Conservation (phyloP, 2,888 invertebrate species). For the Cerastoderma edule region DNA sequence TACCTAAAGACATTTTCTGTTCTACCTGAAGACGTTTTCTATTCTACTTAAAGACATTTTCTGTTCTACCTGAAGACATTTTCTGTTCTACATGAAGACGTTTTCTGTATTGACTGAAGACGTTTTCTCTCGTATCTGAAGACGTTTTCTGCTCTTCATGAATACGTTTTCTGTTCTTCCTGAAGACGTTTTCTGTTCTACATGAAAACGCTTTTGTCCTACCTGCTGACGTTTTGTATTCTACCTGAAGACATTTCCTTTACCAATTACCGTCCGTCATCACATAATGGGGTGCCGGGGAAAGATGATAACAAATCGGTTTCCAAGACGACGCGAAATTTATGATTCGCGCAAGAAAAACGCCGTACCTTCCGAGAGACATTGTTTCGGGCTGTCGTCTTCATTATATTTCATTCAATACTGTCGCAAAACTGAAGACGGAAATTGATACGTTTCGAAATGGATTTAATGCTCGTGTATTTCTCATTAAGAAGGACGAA, state of each 20-base stretch:
- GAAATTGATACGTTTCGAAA: slow-evolving; percentile 5
- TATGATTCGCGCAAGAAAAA: slow-evolving; percentile 8
- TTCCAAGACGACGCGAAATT: slow-evolving; percentile 18
- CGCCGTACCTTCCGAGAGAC: background rate
- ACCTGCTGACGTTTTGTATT: background rate
- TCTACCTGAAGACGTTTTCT: too few species aligned
- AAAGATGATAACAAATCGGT: slow-evolving; percentile 12
- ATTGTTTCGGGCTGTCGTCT: background rate
- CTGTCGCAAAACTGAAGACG: slow-evolving; percentile 1
- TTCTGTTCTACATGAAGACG: too few species aligned
- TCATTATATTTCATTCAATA: background rate
- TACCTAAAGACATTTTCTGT: too few species aligned
- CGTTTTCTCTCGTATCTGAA: too few species aligned
- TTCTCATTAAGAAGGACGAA: slow-evolving; percentile 9
- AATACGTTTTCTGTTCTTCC: too few species aligned
- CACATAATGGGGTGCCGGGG: slow-evolving; percentile 11
- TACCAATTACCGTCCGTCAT: background rate
- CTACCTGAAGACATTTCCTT: background rate
- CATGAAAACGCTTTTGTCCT: too few species aligned
- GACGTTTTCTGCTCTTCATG: too few species aligned
- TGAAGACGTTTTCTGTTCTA: too few species aligned
- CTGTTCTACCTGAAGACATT: too few species aligned
- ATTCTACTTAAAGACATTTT: too few species aligned
- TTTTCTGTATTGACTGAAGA: too few species aligned
- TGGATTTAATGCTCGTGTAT: background rate